Conservation (phyloP, 2,797 vertebrate genomes). For the Mus caroli region DNA sequence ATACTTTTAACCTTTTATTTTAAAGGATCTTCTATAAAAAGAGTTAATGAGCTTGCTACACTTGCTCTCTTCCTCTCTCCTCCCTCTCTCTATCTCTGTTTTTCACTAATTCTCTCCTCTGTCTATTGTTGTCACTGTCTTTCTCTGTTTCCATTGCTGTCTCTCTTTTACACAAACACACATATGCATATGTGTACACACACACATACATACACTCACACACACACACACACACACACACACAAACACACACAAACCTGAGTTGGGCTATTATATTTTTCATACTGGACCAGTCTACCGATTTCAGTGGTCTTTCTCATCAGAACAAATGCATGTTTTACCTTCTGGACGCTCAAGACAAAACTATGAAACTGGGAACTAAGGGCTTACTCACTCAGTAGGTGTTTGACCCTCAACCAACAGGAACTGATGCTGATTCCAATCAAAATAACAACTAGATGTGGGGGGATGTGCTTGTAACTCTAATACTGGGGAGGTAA, state of each 20-base stretch:
- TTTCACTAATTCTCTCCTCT: not conserved
- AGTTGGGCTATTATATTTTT: not conserved
- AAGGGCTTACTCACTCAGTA: not conserved
- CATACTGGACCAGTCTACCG: not conserved
- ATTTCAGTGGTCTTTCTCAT: not conserved
- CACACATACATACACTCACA: not conserved
- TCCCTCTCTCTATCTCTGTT: not conserved
- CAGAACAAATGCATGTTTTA: not conserved
- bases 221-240: not conserved
- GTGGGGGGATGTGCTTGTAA: not conserved
- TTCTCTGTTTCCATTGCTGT: not conserved
- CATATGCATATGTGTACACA: not conserved
- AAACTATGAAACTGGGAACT: not conserved
- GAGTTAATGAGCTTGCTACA: not conserved
- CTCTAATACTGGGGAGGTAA: not conserved
- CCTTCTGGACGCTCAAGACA: not conserved
- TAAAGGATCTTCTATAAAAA: conserved; percentile 18
- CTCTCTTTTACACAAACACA: not conserved
- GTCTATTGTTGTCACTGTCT: not conserved
- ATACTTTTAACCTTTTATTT: not conserved
- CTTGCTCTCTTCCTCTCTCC: not conserved
- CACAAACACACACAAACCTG: not conserved
- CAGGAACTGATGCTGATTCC: not conserved
- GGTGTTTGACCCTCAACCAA: not conserved
- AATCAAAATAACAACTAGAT: not conserved